A percentile compares a stretch with the other conserved stretches of the same genome.
phyloP scores from a whole-genome alignment of 2,113 vertebrate genomes.

The Xyliphius kryptos region DNA sequence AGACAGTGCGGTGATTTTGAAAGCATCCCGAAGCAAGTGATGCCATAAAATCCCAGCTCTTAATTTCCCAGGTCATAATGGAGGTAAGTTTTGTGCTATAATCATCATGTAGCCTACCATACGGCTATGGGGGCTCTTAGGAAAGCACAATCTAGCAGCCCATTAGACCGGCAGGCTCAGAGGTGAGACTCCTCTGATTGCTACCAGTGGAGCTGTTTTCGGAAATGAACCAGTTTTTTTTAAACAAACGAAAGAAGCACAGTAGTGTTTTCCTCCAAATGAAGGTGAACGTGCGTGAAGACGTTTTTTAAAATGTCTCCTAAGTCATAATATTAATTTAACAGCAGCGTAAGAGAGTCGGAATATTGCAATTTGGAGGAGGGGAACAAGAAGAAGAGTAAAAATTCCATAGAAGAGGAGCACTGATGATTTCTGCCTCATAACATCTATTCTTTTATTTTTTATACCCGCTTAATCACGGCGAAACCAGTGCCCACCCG shows the following conservation, averaged over 20 bases:
- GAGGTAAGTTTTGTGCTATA: neutral
- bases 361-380: no score
- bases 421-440: neutral
- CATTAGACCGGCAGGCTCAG: neutral
- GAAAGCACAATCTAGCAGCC: neutral
- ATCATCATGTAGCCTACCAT: neutral
- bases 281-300: neutral
- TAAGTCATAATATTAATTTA: neutral
- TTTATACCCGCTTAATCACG: no score
- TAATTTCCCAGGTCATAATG: constrained; percentile 5
- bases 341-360: neutral
- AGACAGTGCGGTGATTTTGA: no score
- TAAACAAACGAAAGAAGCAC: neutral
- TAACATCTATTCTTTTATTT: no score
- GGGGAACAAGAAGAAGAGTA: neutral
- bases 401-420: neutral
- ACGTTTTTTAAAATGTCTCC: no score
- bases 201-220: constrained; percentile 7
- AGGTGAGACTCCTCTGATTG: neutral
- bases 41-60: neutral
- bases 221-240: neutral
- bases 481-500: no score
- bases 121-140: neutral
- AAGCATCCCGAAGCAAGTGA: neutral
- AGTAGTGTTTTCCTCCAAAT: no score